Evolutionary conservation across 2,113 vertebrate species (phyloP).

Genomic region (Gambusia affinis): DNA sequence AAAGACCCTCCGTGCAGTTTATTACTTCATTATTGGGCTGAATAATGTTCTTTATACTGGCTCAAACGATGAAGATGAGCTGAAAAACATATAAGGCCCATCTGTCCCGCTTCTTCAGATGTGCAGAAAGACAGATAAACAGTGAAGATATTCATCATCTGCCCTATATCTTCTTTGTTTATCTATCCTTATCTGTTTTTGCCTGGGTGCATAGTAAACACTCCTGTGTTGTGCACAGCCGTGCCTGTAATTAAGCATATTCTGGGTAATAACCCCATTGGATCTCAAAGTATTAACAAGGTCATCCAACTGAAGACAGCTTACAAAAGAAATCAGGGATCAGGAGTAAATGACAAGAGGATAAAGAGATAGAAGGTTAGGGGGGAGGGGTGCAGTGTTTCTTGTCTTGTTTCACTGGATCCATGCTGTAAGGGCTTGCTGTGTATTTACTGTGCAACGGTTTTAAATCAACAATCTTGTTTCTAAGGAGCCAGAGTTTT

Average conservation of each 20-base stretch:
- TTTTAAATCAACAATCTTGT: neutral
- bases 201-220: conserved; percentile 47
- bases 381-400: conserved; percentile 18
- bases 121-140: neutral
- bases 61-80: conserved; percentile 3
- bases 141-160: conserved; percentile 13
- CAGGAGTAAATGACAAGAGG: conserved; percentile 69
- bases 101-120: conserved; percentile 3
- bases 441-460: conserved; percentile 44
- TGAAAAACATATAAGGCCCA: conserved; percentile 8
- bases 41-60: conserved; percentile 15
- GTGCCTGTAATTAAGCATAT: conserved; percentile 68
- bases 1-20: neutral
- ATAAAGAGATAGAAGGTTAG: conserved; percentile 58
- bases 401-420: conserved; percentile 34
- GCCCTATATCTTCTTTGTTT: conserved; percentile 46
- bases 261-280: conserved; percentile 56
- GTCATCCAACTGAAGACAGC: conserved; percentile 64
- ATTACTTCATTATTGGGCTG: conserved; percentile 20
- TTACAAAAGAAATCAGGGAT: conserved; percentile 70
- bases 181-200: conserved; percentile 47
- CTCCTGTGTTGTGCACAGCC: conserved; percentile 41
- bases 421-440: conserved; percentile 1
- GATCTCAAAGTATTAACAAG: conserved; percentile 52
- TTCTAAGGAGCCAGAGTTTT: neutral